Evolutionary conservation across 30 jellyfish, hydroid and myxozoan genomes (phyloP).

Genomic region (Aurelia aurita): DNA sequence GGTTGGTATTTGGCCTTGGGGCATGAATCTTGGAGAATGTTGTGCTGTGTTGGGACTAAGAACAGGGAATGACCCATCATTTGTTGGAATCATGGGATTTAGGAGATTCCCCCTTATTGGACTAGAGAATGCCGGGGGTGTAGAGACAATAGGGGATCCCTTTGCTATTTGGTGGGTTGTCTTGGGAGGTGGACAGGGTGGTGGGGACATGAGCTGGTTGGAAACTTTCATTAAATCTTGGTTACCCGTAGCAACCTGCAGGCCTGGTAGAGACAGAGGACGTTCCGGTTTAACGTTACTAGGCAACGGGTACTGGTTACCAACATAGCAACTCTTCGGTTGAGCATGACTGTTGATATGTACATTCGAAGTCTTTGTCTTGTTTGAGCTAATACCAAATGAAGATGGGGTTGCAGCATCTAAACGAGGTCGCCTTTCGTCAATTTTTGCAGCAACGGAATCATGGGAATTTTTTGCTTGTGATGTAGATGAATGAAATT

Average conservation of each 20-base stretch:
- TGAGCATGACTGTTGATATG: no score
- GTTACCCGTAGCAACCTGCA: slow-evolving; percentile 30
- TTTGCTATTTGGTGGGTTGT: slow-evolving; percentile 35
- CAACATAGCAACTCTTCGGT: no score
- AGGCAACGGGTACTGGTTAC: no score
- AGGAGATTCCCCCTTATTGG: background rate
- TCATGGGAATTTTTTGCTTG: background rate
- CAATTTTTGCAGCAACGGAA: no score
- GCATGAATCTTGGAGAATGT: background rate
- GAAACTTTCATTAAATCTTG: background rate
- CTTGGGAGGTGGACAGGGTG: slow-evolving; percentile 63
- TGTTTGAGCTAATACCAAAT: no score
- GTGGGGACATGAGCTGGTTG: slow-evolving; percentile 62
- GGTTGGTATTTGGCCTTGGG: slow-evolving; percentile 6
- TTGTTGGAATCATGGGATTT: slow-evolving; percentile 5
- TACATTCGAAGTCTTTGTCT: no score
- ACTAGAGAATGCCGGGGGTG: slow-evolving; percentile 18
- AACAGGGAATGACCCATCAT: slow-evolving; percentile 13
- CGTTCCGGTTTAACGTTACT: slow-evolving; percentile 10
- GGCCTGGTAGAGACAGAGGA: slow-evolving; percentile 44
- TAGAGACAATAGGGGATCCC: background rate
- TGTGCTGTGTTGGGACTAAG: slow-evolving; percentile 14
- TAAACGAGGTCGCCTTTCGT: no score
- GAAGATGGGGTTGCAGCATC: no score
- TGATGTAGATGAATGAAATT: slow-evolving; percentile 27